Percentiles rank a stretch among this genome's conserved stretches.
Evolutionary conservation across 2,113 vertebrate genomes (phyloP).

Genomic region (Oreochromis niloticus): DNA sequence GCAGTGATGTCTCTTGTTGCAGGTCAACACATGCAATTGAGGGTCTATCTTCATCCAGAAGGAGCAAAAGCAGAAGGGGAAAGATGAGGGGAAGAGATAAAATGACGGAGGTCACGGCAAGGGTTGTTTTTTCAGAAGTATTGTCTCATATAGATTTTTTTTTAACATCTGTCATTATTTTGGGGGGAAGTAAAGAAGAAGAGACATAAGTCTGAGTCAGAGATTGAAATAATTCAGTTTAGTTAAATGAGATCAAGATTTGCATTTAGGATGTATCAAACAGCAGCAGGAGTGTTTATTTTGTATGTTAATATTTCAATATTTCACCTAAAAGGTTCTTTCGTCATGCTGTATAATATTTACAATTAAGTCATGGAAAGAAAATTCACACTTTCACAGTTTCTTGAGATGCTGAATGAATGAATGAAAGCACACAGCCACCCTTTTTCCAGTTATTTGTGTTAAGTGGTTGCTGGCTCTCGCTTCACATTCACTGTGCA

Average conservation of each 20-base stretch:
- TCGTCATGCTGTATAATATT: background rate
- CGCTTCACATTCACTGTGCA: background rate
- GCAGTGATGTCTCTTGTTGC: background rate
- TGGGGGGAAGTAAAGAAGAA: background rate
- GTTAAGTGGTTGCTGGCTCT: background rate
- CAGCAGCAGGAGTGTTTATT: too few relatives aligned
- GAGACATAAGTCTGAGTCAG: background rate
- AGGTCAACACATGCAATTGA: conserved; percentile 30
- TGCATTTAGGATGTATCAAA: background rate
- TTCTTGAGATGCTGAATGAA: background rate
- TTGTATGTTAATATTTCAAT: background rate
- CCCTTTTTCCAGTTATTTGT: background rate
- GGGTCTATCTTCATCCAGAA: conserved; percentile 40
- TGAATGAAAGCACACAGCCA: background rate
- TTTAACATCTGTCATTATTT: background rate
- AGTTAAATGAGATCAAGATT: background rate
- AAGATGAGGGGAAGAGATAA: conserved; percentile 36
- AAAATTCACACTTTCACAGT: background rate
- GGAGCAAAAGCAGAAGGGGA: conserved; percentile 33
- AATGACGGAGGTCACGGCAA: conserved; percentile 15
- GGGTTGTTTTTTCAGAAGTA: conserved; percentile 12
- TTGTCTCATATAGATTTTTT: background rate
- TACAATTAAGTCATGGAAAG: background rate
- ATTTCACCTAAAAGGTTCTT: background rate
- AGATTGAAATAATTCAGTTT: background rate